Conservation (phyloP, 2,888 invertebrate species). For the Periphyllus acericola region DNA sequence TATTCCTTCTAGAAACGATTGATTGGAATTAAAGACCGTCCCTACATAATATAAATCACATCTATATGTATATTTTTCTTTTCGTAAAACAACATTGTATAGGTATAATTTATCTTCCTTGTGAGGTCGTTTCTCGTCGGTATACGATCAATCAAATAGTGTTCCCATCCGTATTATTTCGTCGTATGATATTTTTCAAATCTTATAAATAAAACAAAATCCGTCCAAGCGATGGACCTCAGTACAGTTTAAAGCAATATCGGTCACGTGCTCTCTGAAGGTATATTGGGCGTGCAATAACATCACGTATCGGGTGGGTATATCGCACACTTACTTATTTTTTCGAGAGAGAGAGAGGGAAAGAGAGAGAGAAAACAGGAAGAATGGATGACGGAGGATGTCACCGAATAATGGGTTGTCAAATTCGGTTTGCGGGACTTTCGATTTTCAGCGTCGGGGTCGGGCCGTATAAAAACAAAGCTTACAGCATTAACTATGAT, state of each 20-base stretch:
- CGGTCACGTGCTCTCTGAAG: neutral
- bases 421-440: slow-evolving; percentile 42
- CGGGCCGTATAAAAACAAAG: slow-evolving; percentile 37
- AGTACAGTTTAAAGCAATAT: neutral
- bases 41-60: too few species aligned
- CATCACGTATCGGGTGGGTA: neutral
- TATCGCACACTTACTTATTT: neutral
- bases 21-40: neutral
- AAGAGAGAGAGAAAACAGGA: too few species aligned
- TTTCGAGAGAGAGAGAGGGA: neutral
- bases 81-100: too few species aligned
- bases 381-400: neutral
- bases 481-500: slow-evolving; percentile 57
- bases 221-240: neutral
- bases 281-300: neutral
- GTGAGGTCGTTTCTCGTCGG: too few species aligned
- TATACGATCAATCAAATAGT: too few species aligned
- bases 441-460: slow-evolving; percentile 5
- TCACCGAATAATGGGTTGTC: slow-evolving; percentile 41
- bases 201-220: too few species aligned
- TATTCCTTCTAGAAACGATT: neutral
- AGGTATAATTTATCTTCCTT: too few species aligned
- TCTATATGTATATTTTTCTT: too few species aligned
- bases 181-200: too few species aligned
- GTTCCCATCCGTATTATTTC: too few species aligned